These are phyloP conservation scores for Rhingia campestris DNA, from an alignment of 2,888 invertebrate genomes.

Conservation along the genomic window DNA sequence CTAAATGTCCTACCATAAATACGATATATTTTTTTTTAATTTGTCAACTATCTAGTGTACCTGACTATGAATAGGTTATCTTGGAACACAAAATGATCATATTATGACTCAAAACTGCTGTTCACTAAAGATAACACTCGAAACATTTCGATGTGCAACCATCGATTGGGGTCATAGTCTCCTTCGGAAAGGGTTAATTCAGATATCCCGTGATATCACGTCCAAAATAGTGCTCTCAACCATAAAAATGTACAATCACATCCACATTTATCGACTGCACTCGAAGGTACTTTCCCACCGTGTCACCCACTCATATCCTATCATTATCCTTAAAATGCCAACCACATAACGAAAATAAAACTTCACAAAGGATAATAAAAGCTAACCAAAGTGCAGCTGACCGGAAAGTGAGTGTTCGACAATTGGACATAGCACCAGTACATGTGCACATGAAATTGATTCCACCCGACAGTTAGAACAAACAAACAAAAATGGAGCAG, in stretches of 20 bases:
- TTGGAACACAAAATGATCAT: no score
- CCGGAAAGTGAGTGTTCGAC: constrained; percentile 19
- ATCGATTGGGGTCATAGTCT: no score
- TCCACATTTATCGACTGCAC: neutral
- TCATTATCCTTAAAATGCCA: neutral
- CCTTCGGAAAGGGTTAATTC: no score
- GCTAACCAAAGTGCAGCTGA: constrained; percentile 24
- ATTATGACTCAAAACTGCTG: no score
- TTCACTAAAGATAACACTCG: no score
- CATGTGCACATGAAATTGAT: neutral
- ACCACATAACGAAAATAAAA: neutral
- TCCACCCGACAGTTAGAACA: neutral
- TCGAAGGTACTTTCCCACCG: neutral
- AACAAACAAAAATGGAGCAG: neutral
- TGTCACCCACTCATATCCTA: neutral
- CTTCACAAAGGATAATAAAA: constrained; percentile 19
- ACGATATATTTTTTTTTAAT: no score
- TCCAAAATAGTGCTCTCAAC: no score
- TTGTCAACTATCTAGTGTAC: no score
- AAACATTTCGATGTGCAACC: no score
- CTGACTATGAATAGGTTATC: no score
- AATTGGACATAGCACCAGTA: constrained; percentile 9
- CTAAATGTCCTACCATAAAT: no score
- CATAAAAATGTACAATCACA: neutral
- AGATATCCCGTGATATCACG: no score